Evolutionary conservation across 2,888 invertebrate species (phyloP), one percentile per base, ranked within the genome.

Genomic region (Lampropteryx suffumata): DNA sequence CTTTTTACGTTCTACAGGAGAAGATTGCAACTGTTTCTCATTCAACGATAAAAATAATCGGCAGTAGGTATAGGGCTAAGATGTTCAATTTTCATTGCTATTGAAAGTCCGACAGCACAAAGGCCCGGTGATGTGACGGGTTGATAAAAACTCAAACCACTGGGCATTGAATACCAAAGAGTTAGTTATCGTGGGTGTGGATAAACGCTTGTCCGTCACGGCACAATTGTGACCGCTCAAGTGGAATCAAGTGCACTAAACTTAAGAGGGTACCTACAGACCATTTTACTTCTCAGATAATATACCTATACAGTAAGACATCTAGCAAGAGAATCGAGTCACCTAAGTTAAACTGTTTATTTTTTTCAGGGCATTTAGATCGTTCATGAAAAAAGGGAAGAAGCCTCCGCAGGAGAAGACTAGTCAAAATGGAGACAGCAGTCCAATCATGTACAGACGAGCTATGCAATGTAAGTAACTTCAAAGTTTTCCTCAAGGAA

Each of bases 341-440:
- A 5, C 24, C 24, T 7, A 24, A 21, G 21, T 3, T 21, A 21
- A n/a, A n/a, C n/a, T 21, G 41, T n/a, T 14, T 47, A 34, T 45
- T 51, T 12, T 43, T 85, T 87, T 33, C 84, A 91, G 91, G 90
- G 84, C 88, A 14, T 73, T 91, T 39, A 74, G 87, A 49, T 91
- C 90, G 28, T 90, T 90, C 61, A 88, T 90, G 84, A 88, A 79
- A 64, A 91, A 91, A 66, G 89, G 88, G 11, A 87, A 89, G 67
- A 88, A 82, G 11, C 50, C 66, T 2, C 50, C 65, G 28, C 56
- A 70, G 41, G 71, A 76, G 28, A 71, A 76, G 28, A 65, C 65
- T 39, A 76, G 60, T 40, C 76, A 79, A 49, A 85, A 88, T 65
- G 88, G 84, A 42, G 82, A 84, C 1, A 63, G 45, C 49, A 89